A percentile compares a stretch with the other conserved stretches of the same genome.
phyloP scores from a whole-genome alignment of 1,140 invertebrate genomes.

The Pissodes strobi region DNA sequence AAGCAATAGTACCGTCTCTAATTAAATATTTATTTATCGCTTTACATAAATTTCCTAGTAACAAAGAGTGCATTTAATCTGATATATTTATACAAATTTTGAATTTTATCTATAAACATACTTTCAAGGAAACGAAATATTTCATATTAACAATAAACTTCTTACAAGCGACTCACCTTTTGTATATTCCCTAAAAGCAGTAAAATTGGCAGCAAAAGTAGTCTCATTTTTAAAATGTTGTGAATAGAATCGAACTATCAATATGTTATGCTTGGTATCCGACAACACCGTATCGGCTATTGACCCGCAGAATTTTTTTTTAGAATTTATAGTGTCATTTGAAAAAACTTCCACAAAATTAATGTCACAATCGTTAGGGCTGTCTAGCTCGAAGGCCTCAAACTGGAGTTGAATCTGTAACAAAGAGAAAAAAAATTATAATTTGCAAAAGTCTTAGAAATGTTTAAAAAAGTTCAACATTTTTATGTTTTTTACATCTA shows the following conservation, averaged over 20 bases:
- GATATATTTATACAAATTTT: too few species aligned
- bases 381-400: slow-evolving; percentile 66
- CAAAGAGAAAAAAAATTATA: slow-evolving; percentile 28
- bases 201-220: slow-evolving; percentile 72
- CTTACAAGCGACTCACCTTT: too few species aligned
- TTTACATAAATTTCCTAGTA: too few species aligned
- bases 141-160: too few species aligned
- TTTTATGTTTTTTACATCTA: too few species aligned
- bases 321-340: slow-evolving; percentile 66
- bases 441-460: neutral
- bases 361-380: slow-evolving; percentile 81
- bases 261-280: slow-evolving; percentile 62
- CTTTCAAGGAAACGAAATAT: too few species aligned
- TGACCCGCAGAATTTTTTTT: slow-evolving; percentile 77
- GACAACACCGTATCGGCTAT: slow-evolving; percentile 72
- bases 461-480: too few species aligned
- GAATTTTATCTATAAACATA: too few species aligned
- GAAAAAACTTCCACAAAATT: slow-evolving; percentile 82
- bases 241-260: slow-evolving; percentile 74
- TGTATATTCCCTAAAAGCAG: slow-evolving; percentile 67
- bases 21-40: too few species aligned
- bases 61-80: too few species aligned
- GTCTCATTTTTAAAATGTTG: slow-evolving; percentile 68
- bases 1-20: too few species aligned
- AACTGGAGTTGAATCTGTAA: slow-evolving; percentile 77